phyloP scores from a whole-genome alignment of 1,140 invertebrate species.

The Brachionus calyciflorus region DNA sequence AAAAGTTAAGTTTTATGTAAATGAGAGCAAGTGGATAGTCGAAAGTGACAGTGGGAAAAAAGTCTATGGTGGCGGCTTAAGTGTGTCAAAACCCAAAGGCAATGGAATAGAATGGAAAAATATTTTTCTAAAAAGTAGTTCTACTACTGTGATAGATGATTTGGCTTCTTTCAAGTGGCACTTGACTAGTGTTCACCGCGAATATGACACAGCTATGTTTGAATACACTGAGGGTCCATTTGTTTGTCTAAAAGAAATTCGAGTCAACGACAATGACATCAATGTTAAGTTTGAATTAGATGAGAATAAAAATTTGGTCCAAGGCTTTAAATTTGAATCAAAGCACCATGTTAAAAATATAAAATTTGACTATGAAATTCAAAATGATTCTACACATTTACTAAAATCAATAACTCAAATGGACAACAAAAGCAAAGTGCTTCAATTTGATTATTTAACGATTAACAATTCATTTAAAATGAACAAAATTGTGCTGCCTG shows the following conservation, averaged over 20 bases:
- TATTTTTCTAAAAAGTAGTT: neutral
- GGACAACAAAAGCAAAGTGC: neutral
- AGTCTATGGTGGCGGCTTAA: neutral
- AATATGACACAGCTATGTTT: neutral
- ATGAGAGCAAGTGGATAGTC: conserved; percentile 10
- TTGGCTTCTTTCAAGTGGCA: neutral
- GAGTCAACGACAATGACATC: neutral
- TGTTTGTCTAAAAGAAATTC: neutral
- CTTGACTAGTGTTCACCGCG: neutral
- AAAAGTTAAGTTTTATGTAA: conserved; percentile 5
- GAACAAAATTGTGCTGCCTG: neutral
- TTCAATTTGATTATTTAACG: neutral
- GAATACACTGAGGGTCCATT: conserved; percentile 16
- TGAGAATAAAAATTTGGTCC: neutral
- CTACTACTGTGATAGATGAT: neutral
- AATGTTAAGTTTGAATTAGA: conserved; percentile 5
- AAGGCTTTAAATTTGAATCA: conserved; percentile 7
- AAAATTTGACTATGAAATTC: conserved; percentile 25
- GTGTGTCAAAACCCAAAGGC: neutral
- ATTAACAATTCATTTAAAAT: neutral
- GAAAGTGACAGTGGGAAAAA: neutral
- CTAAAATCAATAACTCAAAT: conserved; percentile 2
- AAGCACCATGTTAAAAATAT: neutral
- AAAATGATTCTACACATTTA: conserved; percentile 4
- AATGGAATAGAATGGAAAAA: conserved; percentile 28